A percentile compares a stretch with the other conserved stretches of the same genome.
These are phyloP conservation scores for Drosophila paulistorum DNA, from an alignment of 1,140 invertebrate species.

Conservation along the genomic window DNA sequence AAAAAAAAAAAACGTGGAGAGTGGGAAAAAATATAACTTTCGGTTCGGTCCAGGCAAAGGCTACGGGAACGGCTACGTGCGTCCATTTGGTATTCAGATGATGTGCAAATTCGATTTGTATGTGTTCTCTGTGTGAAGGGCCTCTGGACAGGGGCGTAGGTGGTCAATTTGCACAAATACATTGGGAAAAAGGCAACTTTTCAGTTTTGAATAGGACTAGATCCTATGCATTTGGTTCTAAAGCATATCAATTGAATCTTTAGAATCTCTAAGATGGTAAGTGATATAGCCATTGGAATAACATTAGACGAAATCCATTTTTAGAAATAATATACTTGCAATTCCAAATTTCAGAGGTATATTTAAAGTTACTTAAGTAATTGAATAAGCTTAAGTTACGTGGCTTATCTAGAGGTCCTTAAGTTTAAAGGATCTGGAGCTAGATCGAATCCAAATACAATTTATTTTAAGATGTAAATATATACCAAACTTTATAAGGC, in stretches of 20 bases:
- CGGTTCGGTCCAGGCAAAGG: conserved; percentile 10
- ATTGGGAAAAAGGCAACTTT: neutral
- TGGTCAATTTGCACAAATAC: neutral
- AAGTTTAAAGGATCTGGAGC: too few species aligned
- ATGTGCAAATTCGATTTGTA: conserved; percentile 82
- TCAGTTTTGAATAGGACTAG: neutral
- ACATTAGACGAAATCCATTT: neutral
- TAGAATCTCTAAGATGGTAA: too few species aligned
- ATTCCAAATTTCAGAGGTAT: neutral
- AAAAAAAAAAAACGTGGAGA: neutral
- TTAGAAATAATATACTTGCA: too few species aligned
- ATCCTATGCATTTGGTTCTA: too few species aligned
- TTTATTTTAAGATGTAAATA: too few species aligned
- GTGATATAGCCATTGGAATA: neutral
- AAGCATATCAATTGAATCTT: too few species aligned
- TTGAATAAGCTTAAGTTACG: too few species aligned
- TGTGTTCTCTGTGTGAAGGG: conserved; percentile 62
- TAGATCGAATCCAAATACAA: too few species aligned
- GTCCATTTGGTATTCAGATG: conserved; percentile 82
- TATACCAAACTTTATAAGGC: too few species aligned
- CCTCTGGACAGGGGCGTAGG: conserved; percentile 41
- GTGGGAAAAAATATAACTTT: conserved; percentile 14
- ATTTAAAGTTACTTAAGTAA: too few species aligned
- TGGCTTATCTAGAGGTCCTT: too few species aligned
- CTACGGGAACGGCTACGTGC: conserved; percentile 61